Conservation (phyloP, 1,140 invertebrate species). For the Drosophila baimaii region DNA sequence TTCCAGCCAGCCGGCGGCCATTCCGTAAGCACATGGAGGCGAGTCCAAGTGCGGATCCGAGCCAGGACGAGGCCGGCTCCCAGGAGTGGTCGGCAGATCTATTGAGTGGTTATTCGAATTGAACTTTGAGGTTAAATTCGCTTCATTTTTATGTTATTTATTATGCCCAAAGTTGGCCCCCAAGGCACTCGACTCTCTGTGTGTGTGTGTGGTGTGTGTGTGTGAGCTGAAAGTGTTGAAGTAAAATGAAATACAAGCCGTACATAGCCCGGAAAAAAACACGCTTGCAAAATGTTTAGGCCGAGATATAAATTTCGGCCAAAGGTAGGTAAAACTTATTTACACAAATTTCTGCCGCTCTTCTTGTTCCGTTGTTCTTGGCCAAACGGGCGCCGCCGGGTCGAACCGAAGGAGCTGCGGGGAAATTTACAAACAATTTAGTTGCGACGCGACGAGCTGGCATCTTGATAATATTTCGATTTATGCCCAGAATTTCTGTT, state of each 20-base stretch:
- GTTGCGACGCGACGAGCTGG: slow-evolving; percentile 69
- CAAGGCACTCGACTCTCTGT: slow-evolving; percentile 18
- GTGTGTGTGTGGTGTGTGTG: slow-evolving; percentile 6
- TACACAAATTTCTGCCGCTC: slow-evolving; percentile 54
- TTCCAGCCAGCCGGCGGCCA: slow-evolving; percentile 71
- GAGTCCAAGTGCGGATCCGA: slow-evolving; percentile 10
- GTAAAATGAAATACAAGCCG: slow-evolving; percentile 60
- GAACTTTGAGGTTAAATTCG: slow-evolving; percentile 81
- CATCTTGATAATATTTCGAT: slow-evolving; percentile 83
- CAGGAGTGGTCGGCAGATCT: slow-evolving; percentile 60
- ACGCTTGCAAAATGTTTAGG: slow-evolving; percentile 35
- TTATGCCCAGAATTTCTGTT: slow-evolving; percentile 51
- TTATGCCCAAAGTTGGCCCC: slow-evolving; percentile 52
- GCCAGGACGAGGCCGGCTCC: slow-evolving; percentile 48
- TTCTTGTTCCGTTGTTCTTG: slow-evolving; percentile 27
- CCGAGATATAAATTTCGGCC: slow-evolving; percentile 55
- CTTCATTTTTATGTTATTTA: slow-evolving; percentile 83
- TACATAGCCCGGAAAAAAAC: slow-evolving; percentile 4
- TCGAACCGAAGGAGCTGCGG: slow-evolving; percentile 11
- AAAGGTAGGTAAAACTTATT: slow-evolving; percentile 72
- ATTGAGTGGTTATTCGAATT: slow-evolving; percentile 81
- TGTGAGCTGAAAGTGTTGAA: slow-evolving; percentile 49
- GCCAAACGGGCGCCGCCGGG: slow-evolving; percentile 29
- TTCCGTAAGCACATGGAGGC: slow-evolving; percentile 72
- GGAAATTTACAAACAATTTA: slow-evolving; percentile 66